These are phyloP conservation scores for Drosophila phalerata DNA, from an alignment of 2,888 invertebrate species.

Conservation along the genomic window DNA sequence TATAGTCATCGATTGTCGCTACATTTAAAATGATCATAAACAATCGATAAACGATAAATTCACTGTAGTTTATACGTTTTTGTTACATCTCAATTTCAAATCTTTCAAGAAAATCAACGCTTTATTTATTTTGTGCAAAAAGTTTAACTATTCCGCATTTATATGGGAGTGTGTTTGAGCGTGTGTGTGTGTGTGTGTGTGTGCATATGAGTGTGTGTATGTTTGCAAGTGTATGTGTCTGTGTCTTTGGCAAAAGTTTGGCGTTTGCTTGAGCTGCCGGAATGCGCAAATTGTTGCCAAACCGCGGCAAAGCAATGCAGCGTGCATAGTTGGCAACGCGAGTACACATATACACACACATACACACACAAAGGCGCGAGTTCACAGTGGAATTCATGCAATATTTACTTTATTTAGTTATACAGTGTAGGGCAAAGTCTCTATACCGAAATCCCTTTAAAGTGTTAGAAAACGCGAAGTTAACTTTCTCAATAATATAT, in stretches of 20 bases:
- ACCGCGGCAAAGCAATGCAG: constrained; percentile 34
- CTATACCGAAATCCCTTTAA: neutral
- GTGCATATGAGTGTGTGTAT: neutral
- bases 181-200: neutral
- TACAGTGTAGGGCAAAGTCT: neutral
- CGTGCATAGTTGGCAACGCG: constrained; percentile 31
- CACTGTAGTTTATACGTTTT: too few relatives aligned
- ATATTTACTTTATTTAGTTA: constrained; percentile 23
- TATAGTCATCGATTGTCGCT: neutral
- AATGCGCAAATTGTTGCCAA: constrained; percentile 38
- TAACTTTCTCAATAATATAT: constrained; percentile 1
- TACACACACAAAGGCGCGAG: neutral
- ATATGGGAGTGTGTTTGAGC: neutral
- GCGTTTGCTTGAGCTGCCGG: constrained; percentile 22
- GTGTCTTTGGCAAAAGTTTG: constrained; percentile 29
- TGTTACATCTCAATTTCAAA: neutral
- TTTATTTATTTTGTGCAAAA: neutral
- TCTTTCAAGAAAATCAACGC: neutral
- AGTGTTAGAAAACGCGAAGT: neutral
- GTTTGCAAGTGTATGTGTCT: constrained; percentile 1
- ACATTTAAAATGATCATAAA: neutral
- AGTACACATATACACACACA: neutral
- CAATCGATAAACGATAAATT: too few relatives aligned
- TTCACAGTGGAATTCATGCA: constrained; percentile 3
- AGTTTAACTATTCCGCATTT: constrained; percentile 4